Evolutionary conservation across 2,113 vertebrate genomes (phyloP).

Genomic region (Hiodon alosoides): DNA sequence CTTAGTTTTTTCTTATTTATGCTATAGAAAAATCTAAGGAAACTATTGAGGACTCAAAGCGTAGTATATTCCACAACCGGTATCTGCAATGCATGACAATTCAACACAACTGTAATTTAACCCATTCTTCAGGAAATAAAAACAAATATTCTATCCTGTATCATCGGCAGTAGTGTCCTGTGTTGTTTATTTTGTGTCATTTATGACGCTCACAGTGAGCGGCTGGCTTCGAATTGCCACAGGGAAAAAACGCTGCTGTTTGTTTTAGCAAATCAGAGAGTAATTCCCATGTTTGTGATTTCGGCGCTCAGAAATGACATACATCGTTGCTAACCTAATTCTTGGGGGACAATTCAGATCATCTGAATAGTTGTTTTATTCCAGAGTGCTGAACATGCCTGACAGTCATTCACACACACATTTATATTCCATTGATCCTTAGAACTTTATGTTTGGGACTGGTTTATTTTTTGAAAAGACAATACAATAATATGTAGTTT

Average conservation of each 20-base stretch:
- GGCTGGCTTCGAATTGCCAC: conserved; percentile 25
- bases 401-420: not conserved
- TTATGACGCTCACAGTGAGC: conserved; percentile 24
- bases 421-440: no score
- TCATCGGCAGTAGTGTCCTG: conserved; percentile 25
- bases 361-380: not conserved
- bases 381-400: not conserved
- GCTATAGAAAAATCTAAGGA: no score
- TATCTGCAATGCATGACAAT: no score
- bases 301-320: conserved; percentile 24
- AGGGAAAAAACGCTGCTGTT: conserved; percentile 35
- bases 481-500: no score
- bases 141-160: conserved; percentile 1
- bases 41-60: no score
- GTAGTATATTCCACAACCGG: no score
- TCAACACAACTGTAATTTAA: no score
- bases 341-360: not conserved
- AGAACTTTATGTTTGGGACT: not conserved
- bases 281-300: conserved; percentile 29
- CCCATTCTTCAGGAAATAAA: conserved; percentile 20
- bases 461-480: no score
- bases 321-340: conserved; percentile 22
- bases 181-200: conserved; percentile 30
- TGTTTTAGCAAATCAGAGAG: conserved; percentile 37
- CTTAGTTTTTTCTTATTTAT: not conserved